Percentiles rank a stretch among this genome's conserved stretches.
These are phyloP conservation scores for Mesorhabditis sp. DNA, from an alignment of 2,888 invertebrate genomes.

Conservation along the genomic window DNA sequence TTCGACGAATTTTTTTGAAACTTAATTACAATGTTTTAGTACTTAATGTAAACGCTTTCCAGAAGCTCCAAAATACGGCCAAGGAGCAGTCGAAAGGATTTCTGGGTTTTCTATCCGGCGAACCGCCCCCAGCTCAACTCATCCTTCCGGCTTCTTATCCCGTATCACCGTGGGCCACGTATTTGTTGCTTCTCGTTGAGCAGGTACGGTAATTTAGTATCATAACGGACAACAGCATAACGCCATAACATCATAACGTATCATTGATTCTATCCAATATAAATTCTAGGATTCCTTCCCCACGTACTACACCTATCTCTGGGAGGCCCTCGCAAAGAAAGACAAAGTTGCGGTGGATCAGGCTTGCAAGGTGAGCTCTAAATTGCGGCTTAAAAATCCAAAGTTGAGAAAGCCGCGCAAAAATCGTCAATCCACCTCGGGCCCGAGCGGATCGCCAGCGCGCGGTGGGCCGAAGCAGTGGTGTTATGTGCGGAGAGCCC, in stretches of 20 bases:
- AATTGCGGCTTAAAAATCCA: conserved; percentile 19
- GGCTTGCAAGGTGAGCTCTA: conserved; percentile 27
- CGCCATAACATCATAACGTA: no score
- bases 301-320: conserved; percentile 35
- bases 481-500: conserved; percentile 15
- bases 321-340: conserved; percentile 38
- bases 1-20: background rate
- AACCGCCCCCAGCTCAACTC: conserved; percentile 40
- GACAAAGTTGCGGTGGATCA: conserved; percentile 36
- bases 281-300: conserved; percentile 20
- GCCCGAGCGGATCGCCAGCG: conserved; percentile 35
- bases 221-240: background rate
- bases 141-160: conserved; percentile 24
- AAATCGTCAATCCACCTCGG: conserved; percentile 40
- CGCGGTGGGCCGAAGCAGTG: conserved; percentile 42
- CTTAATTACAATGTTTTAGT: no score
- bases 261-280: background rate
- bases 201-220: conserved; percentile 9
- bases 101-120: conserved; percentile 41
- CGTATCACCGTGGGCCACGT: conserved; percentile 43
- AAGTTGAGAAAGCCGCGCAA: conserved; percentile 43
- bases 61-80: conserved; percentile 18
- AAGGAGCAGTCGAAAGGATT: conserved; percentile 38
- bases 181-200: conserved; percentile 44
- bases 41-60: background rate